Conservation (phyloP, 1,140 invertebrate species). For the Leptinotarsa texana region DNA sequence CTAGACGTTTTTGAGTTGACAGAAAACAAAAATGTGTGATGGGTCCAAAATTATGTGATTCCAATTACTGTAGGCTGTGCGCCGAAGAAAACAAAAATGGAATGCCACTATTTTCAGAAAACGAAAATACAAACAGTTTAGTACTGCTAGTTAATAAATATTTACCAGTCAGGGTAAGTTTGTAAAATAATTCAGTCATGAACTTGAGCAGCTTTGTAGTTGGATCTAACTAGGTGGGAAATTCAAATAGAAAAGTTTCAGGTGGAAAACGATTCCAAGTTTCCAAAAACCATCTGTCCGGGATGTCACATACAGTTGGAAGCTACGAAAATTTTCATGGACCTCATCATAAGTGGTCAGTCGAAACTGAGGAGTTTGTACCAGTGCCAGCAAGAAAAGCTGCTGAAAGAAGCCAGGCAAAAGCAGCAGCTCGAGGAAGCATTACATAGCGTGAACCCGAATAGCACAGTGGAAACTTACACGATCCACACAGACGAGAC, state of each 20-base stretch:
- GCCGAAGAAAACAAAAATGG: slow-evolving; percentile 71
- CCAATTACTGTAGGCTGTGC: slow-evolving; percentile 72
- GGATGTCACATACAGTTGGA: slow-evolving; percentile 75
- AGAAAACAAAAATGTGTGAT: slow-evolving; percentile 40
- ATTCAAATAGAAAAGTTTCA: slow-evolving; percentile 52
- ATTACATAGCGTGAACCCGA: slow-evolving; percentile 49
- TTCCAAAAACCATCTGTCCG: slow-evolving; percentile 72
- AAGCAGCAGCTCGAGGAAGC: slow-evolving; percentile 47
- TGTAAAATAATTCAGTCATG: slow-evolving; percentile 56
- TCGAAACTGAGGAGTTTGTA: slow-evolving; percentile 61
- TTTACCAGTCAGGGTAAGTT: slow-evolving; percentile 70
- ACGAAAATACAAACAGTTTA: slow-evolving; percentile 64
- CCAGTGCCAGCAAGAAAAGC: slow-evolving; percentile 55
- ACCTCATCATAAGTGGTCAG: slow-evolving; percentile 70
- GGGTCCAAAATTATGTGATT: slow-evolving; percentile 55
- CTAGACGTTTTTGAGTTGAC: too few species aligned
- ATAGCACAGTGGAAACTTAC: slow-evolving; percentile 49
- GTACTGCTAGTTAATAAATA: slow-evolving; percentile 69
- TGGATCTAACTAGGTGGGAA: slow-evolving; percentile 51
- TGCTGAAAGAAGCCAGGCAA: slow-evolving; percentile 46
- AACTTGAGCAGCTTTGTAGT: slow-evolving; percentile 63
- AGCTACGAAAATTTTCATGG: slow-evolving; percentile 71
- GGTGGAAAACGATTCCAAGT: slow-evolving; percentile 69
- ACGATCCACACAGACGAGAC: slow-evolving; percentile 52
- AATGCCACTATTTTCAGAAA: slow-evolving; percentile 63